Conservation (phyloP, 2,888 invertebrate genomes). For the Epirrita christyi region DNA sequence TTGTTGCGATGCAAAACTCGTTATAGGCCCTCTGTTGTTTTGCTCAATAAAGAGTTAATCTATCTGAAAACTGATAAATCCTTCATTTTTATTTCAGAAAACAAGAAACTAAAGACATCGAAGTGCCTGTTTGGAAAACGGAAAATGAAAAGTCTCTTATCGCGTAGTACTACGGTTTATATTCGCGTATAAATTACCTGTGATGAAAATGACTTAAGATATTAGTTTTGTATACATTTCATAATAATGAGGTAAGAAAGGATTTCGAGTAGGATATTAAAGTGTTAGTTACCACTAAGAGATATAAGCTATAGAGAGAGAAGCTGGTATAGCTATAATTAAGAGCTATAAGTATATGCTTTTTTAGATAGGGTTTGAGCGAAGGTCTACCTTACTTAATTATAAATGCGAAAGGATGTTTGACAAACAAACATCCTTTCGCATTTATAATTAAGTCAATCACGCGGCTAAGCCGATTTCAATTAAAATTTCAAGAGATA, state of each 20-base stretch:
- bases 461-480: too few relatives aligned
- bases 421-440: too few relatives aligned
- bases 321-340: too few relatives aligned
- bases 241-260: constrained; percentile 1
- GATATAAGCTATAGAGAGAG: too few relatives aligned
- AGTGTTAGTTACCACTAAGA: not conserved
- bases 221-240: constrained; percentile 17
- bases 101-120: constrained; percentile 39
- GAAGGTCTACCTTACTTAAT: too few relatives aligned
- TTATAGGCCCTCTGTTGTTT: too few relatives aligned
- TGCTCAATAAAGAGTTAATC: too few relatives aligned
- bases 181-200: constrained; percentile 17
- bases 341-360: not conserved
- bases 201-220: constrained; percentile 23
- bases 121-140: constrained; percentile 46
- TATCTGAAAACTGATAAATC: too few relatives aligned
- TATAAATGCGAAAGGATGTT: too few relatives aligned
- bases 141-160: constrained; percentile 49
- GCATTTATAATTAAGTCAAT: too few relatives aligned
- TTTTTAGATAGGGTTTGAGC: not conserved
- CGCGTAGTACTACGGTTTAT: constrained; percentile 37
- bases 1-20: too few relatives aligned
- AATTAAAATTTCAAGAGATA: too few relatives aligned
- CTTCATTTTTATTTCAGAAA: constrained; percentile 41
- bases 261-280: not conserved